A percentile compares a stretch with the other conserved stretches of the same genome.
Evolutionary conservation across 2,113 vertebrate species (phyloP).

Genomic region (Tautogolabrus adspersus): DNA sequence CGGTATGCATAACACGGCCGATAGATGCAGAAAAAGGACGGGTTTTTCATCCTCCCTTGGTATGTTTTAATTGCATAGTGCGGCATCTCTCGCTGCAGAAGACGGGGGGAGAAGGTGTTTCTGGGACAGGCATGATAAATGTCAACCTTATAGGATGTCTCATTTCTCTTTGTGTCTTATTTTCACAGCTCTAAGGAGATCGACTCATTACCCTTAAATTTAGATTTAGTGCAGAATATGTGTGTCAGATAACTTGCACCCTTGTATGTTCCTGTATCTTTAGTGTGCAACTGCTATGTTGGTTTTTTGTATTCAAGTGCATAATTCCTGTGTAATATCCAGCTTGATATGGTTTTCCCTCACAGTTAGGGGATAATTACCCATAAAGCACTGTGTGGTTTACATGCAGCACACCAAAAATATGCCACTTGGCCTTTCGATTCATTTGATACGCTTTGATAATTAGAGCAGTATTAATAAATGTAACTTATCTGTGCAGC

Average conservation of each 20-base stretch:
- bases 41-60: slow-evolving; percentile 74
- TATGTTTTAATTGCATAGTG: slow-evolving; percentile 80
- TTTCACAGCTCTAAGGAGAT: slow-evolving; percentile 52
- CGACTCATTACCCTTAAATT: slow-evolving; percentile 67
- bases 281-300: slow-evolving; percentile 7
- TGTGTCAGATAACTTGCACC: slow-evolving; percentile 12
- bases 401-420: slow-evolving; percentile 57
- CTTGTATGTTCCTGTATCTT: slow-evolving; percentile 28
- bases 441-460: slow-evolving; percentile 73
- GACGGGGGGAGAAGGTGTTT: slow-evolving; percentile 59
- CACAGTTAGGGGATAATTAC: slow-evolving; percentile 65
- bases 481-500: slow-evolving; percentile 70
- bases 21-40: slow-evolving; percentile 69
- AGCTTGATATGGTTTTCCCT: slow-evolving; percentile 33
- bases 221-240: slow-evolving; percentile 47
- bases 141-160: slow-evolving; percentile 71
- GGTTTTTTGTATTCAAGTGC: neutral
- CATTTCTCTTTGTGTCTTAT: slow-evolving; percentile 63
- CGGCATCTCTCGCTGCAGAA: slow-evolving; percentile 54
- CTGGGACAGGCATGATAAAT: slow-evolving; percentile 77
- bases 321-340: slow-evolving; percentile 30
- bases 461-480: slow-evolving; percentile 82
- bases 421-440: slow-evolving; percentile 52
- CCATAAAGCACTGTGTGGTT: slow-evolving; percentile 48
- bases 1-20: slow-evolving; percentile 72